A percentile compares a stretch with the other conserved stretches of the same genome.
These are phyloP conservation scores for Channa maculata DNA, from an alignment of 2,113 vertebrate genomes.

Conservation along the genomic window DNA sequence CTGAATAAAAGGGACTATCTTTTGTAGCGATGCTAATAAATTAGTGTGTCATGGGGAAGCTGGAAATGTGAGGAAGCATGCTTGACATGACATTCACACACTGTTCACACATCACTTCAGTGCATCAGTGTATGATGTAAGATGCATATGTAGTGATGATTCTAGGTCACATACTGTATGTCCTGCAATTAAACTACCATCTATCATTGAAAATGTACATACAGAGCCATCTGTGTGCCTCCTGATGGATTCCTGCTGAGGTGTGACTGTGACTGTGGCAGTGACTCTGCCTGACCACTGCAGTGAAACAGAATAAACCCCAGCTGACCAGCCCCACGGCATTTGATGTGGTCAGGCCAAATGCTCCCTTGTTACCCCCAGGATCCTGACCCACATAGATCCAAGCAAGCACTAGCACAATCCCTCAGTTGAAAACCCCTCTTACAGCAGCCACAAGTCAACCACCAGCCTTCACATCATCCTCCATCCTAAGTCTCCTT, in stretches of 20 bases:
- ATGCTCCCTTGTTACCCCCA: slow-evolving; percentile 27
- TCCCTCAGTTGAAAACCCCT: not conserved
- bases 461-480: slow-evolving; percentile 45
- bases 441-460: slow-evolving; percentile 19
- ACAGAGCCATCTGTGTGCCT: slow-evolving; percentile 19
- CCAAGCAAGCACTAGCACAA: slow-evolving; percentile 10
- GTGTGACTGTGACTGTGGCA: slow-evolving; percentile 43
- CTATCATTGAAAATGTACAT: slow-evolving; percentile 34
- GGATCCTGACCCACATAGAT: slow-evolving; percentile 36
- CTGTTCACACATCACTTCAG: slow-evolving; percentile 17
- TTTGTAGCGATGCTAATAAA: slow-evolving; percentile 1
- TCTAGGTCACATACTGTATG: slow-evolving; percentile 56
- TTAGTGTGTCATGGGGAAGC: slow-evolving; percentile 11
- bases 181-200: slow-evolving; percentile 30
- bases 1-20: not conserved
- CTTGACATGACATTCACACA: slow-evolving; percentile 23
- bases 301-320: slow-evolving; percentile 75
- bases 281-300: slow-evolving; percentile 67
- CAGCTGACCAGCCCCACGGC: slow-evolving; percentile 58
- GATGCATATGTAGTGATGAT: slow-evolving; percentile 48
- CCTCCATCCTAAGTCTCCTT: slow-evolving; percentile 41
- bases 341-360: slow-evolving; percentile 13
- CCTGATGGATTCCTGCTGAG: slow-evolving; percentile 14
- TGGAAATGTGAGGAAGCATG: not conserved
- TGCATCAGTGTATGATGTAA: slow-evolving; percentile 26